Conservation (phyloP, 1,140 invertebrate species). For the Atopsyche davidsoni region DNA sequence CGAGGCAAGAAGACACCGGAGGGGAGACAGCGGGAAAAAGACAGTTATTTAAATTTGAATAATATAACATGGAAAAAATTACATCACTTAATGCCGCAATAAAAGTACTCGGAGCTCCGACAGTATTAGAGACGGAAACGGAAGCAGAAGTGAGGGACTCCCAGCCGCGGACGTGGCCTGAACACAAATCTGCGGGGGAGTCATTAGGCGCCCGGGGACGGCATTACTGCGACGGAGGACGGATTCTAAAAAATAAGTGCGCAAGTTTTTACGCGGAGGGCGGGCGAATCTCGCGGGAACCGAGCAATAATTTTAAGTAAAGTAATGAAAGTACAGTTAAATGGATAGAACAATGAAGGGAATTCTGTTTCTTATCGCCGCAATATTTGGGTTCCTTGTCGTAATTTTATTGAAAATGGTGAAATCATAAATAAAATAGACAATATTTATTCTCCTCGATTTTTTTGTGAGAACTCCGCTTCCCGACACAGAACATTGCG, state of each 20-base stretch:
- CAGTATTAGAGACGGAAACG: conserved; percentile 46
- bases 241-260: conserved; percentile 27
- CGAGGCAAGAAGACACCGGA: conserved; percentile 10
- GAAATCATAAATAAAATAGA: too few species aligned
- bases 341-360: conserved; percentile 18
- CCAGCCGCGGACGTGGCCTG: conserved; percentile 49
- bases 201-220: conserved; percentile 42
- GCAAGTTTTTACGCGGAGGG: conserved; percentile 18
- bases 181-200: conserved; percentile 48
- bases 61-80: conserved; percentile 54
- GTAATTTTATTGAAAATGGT: too few species aligned
- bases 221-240: conserved; percentile 27
- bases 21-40: conserved; percentile 40
- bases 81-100: conserved; percentile 54
- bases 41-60: conserved; percentile 55
- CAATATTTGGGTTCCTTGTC: conserved; percentile 13
- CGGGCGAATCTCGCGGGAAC: not conserved
- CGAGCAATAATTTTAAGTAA: conserved; percentile 18
- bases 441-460: too few species aligned
- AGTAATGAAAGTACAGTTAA: conserved; percentile 17
- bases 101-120: conserved; percentile 51
- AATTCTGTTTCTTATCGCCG: conserved; percentile 8
- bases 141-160: conserved; percentile 30
- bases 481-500: too few species aligned
- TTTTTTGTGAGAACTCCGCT: too few species aligned